A percentile compares a stretch with the other conserved stretches of the same genome.
phyloP scores from a whole-genome alignment of 2,888 invertebrate species.

The Achlya flavicornis region DNA sequence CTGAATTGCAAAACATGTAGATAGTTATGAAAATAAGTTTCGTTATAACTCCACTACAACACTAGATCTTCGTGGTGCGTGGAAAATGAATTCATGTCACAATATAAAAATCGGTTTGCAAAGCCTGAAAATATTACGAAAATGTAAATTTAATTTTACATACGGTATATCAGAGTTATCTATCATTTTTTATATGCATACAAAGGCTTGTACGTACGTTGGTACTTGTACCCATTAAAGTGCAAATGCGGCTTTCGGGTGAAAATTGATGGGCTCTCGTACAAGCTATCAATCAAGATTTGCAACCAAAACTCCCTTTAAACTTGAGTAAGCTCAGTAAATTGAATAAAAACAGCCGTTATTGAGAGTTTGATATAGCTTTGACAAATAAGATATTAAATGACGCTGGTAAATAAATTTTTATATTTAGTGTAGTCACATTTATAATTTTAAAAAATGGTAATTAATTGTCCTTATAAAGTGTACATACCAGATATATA shows the following conservation, averaged over 20 bases:
- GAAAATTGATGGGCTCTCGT: slow-evolving; percentile 69
- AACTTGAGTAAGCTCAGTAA: slow-evolving; percentile 62
- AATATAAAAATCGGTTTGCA: background rate
- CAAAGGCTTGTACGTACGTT: slow-evolving; percentile 28
- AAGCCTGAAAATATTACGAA: slow-evolving; percentile 24
- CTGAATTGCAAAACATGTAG: too few relatives aligned
- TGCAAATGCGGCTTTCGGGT: slow-evolving; percentile 64
- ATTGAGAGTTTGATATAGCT: slow-evolving; percentile 29
- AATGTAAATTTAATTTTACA: slow-evolving; percentile 26
- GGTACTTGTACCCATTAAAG: slow-evolving; percentile 52
- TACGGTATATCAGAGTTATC: slow-evolving; percentile 20
- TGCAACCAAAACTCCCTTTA: slow-evolving; percentile 61
- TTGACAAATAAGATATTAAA: slow-evolving; percentile 28
- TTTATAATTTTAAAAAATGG: too few relatives aligned
- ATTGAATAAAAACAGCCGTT: slow-evolving; percentile 69
- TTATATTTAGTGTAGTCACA: too few relatives aligned
- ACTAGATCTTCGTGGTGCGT: background rate
- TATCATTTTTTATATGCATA: slow-evolving; percentile 28
- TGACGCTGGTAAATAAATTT: slow-evolving; percentile 16
- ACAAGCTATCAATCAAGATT: slow-evolving; percentile 78
- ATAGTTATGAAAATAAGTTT: too few relatives aligned
- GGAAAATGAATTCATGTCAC: background rate
- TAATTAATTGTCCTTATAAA: too few relatives aligned
- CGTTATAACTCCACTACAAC: too few relatives aligned
- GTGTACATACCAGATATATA: background rate